Evolutionary conservation across 2,797 vertebrate genomes (phyloP).

Genomic region (Urocyon cinereoargenteus): DNA sequence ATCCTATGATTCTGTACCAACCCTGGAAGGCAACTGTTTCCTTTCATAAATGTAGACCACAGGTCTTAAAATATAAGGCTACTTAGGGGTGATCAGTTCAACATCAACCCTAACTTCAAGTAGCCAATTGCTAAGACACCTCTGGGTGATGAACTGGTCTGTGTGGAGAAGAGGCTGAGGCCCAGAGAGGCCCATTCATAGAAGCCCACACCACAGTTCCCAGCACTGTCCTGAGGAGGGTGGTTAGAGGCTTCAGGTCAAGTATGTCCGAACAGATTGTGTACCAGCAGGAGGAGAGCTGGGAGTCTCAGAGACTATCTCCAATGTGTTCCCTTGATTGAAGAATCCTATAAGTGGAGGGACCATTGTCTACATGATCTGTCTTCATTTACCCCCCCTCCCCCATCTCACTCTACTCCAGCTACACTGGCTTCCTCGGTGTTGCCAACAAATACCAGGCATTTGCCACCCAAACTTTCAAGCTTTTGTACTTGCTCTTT

Average conservation of each 20-base stretch:
- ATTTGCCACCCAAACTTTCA: too few species aligned
- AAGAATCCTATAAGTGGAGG: background rate
- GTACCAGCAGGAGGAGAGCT: background rate
- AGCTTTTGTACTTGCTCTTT: background rate
- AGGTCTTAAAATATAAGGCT: background rate
- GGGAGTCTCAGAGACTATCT: background rate
- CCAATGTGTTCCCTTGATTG: background rate
- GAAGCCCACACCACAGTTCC: background rate
- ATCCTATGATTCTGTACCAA: background rate
- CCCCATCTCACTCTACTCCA: background rate
- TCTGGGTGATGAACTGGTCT: background rate
- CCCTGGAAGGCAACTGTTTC: background rate
- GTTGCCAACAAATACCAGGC: too few species aligned
- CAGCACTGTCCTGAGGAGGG: background rate
- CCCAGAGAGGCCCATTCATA: background rate
- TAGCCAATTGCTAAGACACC: background rate
- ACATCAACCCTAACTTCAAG: background rate
- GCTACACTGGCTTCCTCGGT: background rate
- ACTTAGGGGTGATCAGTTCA: background rate
- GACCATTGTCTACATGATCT: background rate
- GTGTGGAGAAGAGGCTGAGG: background rate
- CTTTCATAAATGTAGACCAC: background rate
- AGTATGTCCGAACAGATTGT: background rate
- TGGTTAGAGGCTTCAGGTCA: background rate
- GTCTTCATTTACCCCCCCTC: background rate